Evolutionary conservation across 2,797 vertebrate genomes (phyloP), one percentile per base, ranked within the genome.

Genomic region (Manis pentadactyla): DNA sequence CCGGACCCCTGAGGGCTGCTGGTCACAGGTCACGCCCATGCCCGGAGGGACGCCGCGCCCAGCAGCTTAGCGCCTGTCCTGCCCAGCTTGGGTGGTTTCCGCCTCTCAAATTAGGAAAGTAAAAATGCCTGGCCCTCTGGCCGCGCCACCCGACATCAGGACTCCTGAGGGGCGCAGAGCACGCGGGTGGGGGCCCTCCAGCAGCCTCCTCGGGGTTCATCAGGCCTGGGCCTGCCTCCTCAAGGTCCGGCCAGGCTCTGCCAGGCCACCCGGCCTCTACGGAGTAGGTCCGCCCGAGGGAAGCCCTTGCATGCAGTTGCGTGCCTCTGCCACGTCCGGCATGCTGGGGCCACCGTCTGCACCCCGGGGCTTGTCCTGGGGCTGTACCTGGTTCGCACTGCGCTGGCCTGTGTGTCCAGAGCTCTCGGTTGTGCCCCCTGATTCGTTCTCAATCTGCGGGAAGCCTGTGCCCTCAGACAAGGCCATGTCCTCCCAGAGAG

Each of bases 371-470:
- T 59, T 11, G 23, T 23, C 69, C 23, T 29, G 13, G 14, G 39
- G 27, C 39, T 0, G 17, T 39, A 39, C 37, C 73, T 51, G 18
- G 11, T 46, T 29, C 25, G 42, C 39, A 18, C 14, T 4, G 37
- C 5, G 37, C 37, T 39, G 37, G 37, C 39, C 57, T 18, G 11
- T 21, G 79, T 46, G 18, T 19, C 0, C 12, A 18, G 11, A 1
- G 18, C 6, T 7, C 57, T 7, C 2, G 27, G 37, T 18, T 19
- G 27, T 29, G 0, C 8, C 39, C 25, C 0, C 53, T 27, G 7
- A 7, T 39, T 39, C 37, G n/a, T 4, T 21, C 37, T 63, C 46
- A 21, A 18, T 82, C 39, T 51, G 15, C 6, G 6, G 75, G 46
- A 34, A 21, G 5, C 21, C 46, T 37, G 21, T 19, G 82, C 46